Base-by-base conservation (phyloP, 1,140 invertebrate species). In the Eumaeus atala region DNA sequence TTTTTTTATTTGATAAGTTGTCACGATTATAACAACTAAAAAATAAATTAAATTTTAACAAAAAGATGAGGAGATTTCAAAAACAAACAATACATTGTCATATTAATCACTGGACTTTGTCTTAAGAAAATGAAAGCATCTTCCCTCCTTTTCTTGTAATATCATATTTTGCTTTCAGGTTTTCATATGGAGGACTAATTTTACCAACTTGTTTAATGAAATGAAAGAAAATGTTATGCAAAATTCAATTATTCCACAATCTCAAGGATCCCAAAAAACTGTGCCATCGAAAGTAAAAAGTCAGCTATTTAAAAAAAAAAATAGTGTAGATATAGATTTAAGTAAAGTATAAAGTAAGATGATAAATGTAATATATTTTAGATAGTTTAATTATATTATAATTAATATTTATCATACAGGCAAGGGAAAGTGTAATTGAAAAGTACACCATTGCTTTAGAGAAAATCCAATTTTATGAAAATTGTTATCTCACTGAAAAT, bases 111-210 rank as follows among this genome's bases (percentile, higher is more conserved):
- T n/a, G n/a, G n/a, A n/a, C n/a, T n/a, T n/a, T n/a, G n/a, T n/a
- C n/a, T n/a, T n/a, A n/a, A n/a, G n/a, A n/a, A n/a, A n/a, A n/a
- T n/a, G n/a, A n/a, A n/a, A n/a, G n/a, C n/a, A n/a, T n/a, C n/a
- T n/a, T n/a, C n/a, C n/a, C n/a, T n/a, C n/a, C n/a, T n/a, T n/a
- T n/a, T n/a, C n/a, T n/a, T n/a, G n/a, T n/a, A n/a, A n/a, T n/a
- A n/a, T n/a, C n/a, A n/a, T n/a, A 28, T 28, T 28, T 28, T 50
- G 54, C 18, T 81, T 84, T 18, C 64, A 91, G 90, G 89, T 92
- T 3, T 85, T 91, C 59, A 82, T 92, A 21, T 92, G 91, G 91
- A 91, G 90, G 76, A 91, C 90, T 40, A 89, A 89, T 64, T 88
- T 88, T 53, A 81, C 76, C 55, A 67, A 80, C 56, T 53, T 82